Evolutionary conservation across 2,888 invertebrate species (phyloP).

Genomic region (Cephus nigrinus): DNA sequence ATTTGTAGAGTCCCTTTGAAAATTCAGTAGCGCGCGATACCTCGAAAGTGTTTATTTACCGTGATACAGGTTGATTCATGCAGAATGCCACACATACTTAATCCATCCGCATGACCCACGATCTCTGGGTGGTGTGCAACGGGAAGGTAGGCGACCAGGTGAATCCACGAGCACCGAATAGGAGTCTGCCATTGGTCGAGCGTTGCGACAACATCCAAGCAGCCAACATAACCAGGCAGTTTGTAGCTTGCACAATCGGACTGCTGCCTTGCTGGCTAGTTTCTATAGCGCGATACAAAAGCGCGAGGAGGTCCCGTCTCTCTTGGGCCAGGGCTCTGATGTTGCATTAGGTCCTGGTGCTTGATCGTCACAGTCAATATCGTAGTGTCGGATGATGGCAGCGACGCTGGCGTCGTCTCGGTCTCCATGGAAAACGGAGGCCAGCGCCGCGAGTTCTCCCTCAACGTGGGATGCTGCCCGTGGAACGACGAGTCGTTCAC

Average conservation of each 20-base stretch:
- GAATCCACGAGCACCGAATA: too few species aligned
- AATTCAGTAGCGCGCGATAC: too few species aligned
- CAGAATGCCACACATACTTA: too few species aligned
- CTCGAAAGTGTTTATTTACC: too few species aligned
- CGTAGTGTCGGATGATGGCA: neutral
- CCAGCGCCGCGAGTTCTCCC: conserved; percentile 47
- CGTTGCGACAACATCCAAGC: too few species aligned
- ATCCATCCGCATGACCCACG: too few species aligned
- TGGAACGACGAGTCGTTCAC: conserved; percentile 61
- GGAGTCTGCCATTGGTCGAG: too few species aligned
- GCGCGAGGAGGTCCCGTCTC: neutral
- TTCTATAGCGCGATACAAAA: conserved; percentile 5
- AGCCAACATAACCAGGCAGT: conserved; percentile 26
- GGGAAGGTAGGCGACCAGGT: too few species aligned
- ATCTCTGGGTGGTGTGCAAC: too few species aligned
- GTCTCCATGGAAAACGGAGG: conserved; percentile 49
- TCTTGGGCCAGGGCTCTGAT: neutral
- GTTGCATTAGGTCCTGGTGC: neutral
- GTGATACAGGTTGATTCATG: too few species aligned
- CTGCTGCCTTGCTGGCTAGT: conserved; percentile 34
- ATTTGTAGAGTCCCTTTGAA: too few species aligned
- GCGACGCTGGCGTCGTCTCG: conserved; percentile 22
- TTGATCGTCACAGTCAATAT: too few species aligned
- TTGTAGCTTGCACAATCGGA: conserved; percentile 48
- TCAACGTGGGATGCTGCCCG: conserved; percentile 54